Evolutionary conservation across 2,888 invertebrate species (phyloP).

Genomic region (Thera britannica): DNA sequence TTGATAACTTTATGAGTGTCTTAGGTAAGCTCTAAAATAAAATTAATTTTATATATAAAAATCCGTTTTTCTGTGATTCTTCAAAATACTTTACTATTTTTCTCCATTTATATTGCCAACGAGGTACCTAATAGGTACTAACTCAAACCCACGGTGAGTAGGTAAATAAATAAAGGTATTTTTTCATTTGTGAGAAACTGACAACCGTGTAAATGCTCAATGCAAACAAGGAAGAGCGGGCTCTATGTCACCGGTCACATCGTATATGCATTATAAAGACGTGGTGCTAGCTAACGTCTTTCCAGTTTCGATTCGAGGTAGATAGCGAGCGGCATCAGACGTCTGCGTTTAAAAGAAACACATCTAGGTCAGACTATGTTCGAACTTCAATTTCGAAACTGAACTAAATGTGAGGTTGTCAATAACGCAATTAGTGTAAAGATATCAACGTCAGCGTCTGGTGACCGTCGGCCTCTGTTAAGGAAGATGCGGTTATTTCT

Average conservation of each 20-base stretch:
- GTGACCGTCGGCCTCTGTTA: constrained; percentile 69
- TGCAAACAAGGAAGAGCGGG: constrained; percentile 60
- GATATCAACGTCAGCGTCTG: constrained; percentile 79
- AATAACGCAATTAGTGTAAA: constrained; percentile 83
- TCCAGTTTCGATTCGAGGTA: constrained; percentile 10
- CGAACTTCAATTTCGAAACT: constrained; percentile 59
- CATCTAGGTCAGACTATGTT: constrained; percentile 40
- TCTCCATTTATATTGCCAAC: no score
- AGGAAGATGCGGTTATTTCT: constrained; percentile 80
- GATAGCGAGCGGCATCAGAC: constrained; percentile 24
- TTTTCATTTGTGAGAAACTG: constrained; percentile 42
- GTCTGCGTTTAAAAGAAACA: constrained; percentile 32
- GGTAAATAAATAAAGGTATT: constrained; percentile 7
- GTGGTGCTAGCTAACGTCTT: constrained; percentile 17
- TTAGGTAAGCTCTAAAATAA: no score
- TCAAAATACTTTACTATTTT: no score
- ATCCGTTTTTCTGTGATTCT: no score
- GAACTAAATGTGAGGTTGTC: constrained; percentile 72
- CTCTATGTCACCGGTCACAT: constrained; percentile 47
- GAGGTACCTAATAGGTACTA: no score
- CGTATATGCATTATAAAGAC: constrained; percentile 65
- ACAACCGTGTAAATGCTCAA: constrained; percentile 56
- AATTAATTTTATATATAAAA: no score
- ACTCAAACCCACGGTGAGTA: not conserved
- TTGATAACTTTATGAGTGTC: not conserved